These are phyloP conservation scores for Phrynosoma platyrhinos DNA, from an alignment of 2,113 vertebrate species.

Conservation along the genomic window DNA sequence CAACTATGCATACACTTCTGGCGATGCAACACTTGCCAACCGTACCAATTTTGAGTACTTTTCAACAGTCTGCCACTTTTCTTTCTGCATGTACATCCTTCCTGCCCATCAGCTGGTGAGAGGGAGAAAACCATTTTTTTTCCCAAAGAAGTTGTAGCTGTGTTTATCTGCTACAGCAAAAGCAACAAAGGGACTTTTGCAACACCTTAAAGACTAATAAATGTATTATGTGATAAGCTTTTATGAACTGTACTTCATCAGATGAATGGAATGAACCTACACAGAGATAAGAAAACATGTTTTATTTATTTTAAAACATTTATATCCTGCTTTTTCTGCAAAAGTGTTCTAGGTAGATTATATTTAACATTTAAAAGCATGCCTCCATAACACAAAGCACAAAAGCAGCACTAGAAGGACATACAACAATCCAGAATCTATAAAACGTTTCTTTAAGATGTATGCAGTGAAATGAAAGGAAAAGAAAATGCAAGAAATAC, in stretches of 20 bases:
- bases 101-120: background rate
- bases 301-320: background rate
- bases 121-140: background rate
- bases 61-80: background rate
- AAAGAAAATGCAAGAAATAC: too few relatives aligned
- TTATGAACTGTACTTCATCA: background rate
- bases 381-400: background rate
- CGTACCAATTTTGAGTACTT: background rate
- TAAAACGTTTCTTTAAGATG: background rate
- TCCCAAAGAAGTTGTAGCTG: too few relatives aligned
- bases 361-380: background rate
- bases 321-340: background rate
- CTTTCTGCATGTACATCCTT: background rate
- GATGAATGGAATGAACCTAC: background rate
- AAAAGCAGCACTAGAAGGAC: background rate
- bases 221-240: background rate
- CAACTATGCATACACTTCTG: constrained; percentile 16
- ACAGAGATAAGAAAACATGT: background rate
- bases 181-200: background rate
- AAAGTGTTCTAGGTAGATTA: background rate
- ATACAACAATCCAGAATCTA: background rate
- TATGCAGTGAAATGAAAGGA: too few relatives aligned
- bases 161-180: background rate
- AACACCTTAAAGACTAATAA: background rate
- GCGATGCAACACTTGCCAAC: background rate